phyloP scores from a whole-genome alignment of 2,888 invertebrate genomes.

The Lathronympha strigana region DNA sequence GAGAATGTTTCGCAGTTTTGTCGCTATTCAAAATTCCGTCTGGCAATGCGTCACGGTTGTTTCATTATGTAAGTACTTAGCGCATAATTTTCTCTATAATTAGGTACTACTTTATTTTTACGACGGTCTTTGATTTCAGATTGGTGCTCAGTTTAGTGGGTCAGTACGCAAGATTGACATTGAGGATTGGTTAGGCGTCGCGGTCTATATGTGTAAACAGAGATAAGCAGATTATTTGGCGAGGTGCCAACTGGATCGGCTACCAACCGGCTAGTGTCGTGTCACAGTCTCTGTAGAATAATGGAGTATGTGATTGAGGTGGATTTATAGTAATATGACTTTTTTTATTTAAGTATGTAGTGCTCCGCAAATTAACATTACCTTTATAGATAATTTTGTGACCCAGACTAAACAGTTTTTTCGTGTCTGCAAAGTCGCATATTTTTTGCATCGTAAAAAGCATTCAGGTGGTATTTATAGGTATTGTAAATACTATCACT shows the following conservation, averaged over 20 bases:
- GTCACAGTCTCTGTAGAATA: not conserved
- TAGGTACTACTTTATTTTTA: slow-evolving; percentile 16
- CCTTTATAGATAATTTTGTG: slow-evolving; percentile 45
- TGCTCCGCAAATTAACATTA: slow-evolving; percentile 45
- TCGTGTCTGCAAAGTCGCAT: slow-evolving; percentile 16
- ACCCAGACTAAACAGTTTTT: slow-evolving; percentile 53
- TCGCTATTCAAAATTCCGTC: slow-evolving; percentile 23
- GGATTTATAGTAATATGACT: not conserved
- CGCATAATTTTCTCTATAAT: not conserved
- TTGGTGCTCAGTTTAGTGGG: slow-evolving; percentile 49
- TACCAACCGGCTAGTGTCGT: slow-evolving; percentile 23
- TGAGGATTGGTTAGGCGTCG: slow-evolving; percentile 61
- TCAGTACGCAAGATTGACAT: slow-evolving; percentile 69
- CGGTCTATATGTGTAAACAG: slow-evolving; percentile 55
- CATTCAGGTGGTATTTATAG: too few species aligned
- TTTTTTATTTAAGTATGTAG: slow-evolving; percentile 30
- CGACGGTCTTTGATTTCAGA: slow-evolving; percentile 15
- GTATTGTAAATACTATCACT: too few species aligned
- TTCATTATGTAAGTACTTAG: slow-evolving; percentile 14
- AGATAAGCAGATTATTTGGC: slow-evolving; percentile 58
- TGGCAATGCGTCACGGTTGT: slow-evolving; percentile 5
- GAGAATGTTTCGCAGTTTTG: slow-evolving; percentile 5
- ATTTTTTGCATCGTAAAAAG: not conserved
- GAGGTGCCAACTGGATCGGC: slow-evolving; percentile 64
- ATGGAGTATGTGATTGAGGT: slow-evolving; percentile 4